Percentiles rank a stretch among this genome's conserved stretches.
phyloP scores from a whole-genome alignment of 92 coral and sea anemone genomes.

The Palythoa grandiflora region DNA sequence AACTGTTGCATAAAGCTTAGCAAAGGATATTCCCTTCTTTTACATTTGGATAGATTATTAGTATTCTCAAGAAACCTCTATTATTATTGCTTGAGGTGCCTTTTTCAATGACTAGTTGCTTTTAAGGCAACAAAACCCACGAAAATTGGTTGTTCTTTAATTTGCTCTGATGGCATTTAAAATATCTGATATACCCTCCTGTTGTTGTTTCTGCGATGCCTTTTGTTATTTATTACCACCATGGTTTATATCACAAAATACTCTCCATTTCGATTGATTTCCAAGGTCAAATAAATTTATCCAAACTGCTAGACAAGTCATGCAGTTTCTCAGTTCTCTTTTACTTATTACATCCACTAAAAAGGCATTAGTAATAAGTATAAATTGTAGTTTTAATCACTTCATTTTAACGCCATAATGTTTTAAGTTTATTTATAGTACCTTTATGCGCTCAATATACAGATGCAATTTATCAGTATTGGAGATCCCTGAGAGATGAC shows the following conservation, averaged over 20 bases:
- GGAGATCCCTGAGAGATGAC: too few relatives aligned
- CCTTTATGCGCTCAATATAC: too few relatives aligned
- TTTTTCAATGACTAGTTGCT: too few relatives aligned
- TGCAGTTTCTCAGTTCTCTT: background rate
- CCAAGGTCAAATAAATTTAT: background rate
- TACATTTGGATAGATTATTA: too few relatives aligned
- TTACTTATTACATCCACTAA: background rate
- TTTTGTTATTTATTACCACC: background rate
- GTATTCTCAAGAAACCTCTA: too few relatives aligned
- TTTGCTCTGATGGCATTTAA: background rate
- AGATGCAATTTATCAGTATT: too few relatives aligned
- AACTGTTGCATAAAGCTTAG: background rate
- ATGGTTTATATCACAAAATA: background rate
- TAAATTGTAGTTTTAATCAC: background rate
- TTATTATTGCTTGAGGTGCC: background rate
- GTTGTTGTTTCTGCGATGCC: background rate
- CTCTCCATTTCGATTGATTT: background rate
- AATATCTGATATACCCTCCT: background rate
- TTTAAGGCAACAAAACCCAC: too few relatives aligned
- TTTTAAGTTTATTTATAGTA: background rate
- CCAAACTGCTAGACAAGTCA: conserved; percentile 1
- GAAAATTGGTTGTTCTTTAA: background rate
- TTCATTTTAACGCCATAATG: background rate
- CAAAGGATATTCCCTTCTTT: background rate
- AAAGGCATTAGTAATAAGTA: background rate